Base-by-base conservation (phyloP, 2,113 vertebrate species). In the Choloepus hoffmanni region DNA sequence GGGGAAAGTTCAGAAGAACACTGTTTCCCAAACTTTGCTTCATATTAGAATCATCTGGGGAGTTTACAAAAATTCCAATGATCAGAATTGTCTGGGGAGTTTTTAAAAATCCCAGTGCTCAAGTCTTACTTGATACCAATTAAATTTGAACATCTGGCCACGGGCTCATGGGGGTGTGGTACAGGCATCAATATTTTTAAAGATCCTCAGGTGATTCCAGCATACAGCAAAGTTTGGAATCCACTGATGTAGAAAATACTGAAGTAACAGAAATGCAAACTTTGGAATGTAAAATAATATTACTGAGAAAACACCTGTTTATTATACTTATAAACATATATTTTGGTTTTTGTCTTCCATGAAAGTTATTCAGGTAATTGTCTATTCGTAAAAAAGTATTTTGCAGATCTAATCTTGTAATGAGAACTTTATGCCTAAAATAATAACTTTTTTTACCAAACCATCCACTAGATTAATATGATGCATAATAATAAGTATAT, bases 91-190 rank as follows among this genome's bases (percentile, higher is more conserved):
- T 58, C 18, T 58, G 19, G 15, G 53, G 14, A 55, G n/a, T 2
- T 43, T 85, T 65, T 15, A 53, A 63, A 74, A 79, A 33, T 45
- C 36, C 24, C 24, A 50, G 15, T 26, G 11, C 2, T 58, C 21
- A 77, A 16, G 7, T 16, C 33, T 81, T 16, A 81, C 33, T 12
- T 18, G 7, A 21, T 28, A n/a, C 33, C 11, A 18, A 8, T 70
- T n/a, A 79, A 72, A 45, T 60, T 12, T 78, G 26, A 81, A 72
- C 28, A 2, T 58, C n/a, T 82, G 43, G 11, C 11, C 65, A 33
- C 26, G 15, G 26, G 8, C 1, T 13, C 3, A 40, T 9, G 4
- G 0, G n/a, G 33, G 2, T 28, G 1, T 89, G 28, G 8, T 85
- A 10, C 2, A 63, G n/a, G 2, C 23, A 23, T 65, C 65, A 63